Percentiles rank a stretch among this genome's conserved stretches.
phyloP scores from a whole-genome alignment of 1,140 invertebrate species.

The Anagrus nilaparvatae region DNA sequence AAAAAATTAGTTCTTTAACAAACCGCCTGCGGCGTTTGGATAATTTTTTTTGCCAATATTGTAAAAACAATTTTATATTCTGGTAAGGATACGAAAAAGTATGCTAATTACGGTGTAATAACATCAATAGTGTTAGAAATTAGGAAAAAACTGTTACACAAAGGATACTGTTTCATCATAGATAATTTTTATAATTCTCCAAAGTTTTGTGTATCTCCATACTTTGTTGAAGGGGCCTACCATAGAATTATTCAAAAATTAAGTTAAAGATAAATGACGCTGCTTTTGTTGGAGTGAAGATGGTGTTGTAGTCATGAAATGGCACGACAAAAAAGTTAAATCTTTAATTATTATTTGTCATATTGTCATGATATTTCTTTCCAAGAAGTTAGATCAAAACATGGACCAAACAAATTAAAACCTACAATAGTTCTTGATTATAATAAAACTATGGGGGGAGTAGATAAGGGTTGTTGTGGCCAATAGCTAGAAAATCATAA shows the following conservation, averaged over 20 bases:
- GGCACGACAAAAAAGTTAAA: neutral
- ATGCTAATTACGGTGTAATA: neutral
- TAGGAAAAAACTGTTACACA: neutral
- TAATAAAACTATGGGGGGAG: too few relatives aligned
- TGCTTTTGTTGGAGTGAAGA: neutral
- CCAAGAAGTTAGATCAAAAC: neutral
- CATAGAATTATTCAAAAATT: too few relatives aligned
- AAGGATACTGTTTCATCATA: neutral
- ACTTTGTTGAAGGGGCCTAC: neutral
- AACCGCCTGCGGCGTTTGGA: too few relatives aligned
- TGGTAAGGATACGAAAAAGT: neutral
- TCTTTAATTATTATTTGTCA: neutral
- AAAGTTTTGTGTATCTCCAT: neutral
- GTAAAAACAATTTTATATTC: neutral
- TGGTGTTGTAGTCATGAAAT: neutral
- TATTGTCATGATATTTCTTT: conserved; percentile 1
- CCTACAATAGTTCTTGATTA: too few relatives aligned
- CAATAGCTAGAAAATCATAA: too few relatives aligned
- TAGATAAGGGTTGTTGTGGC: too few relatives aligned
- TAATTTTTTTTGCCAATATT: too few relatives aligned
- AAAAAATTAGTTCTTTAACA: too few relatives aligned
- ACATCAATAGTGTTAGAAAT: neutral
- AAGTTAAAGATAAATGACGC: neutral
- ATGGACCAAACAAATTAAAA: too few relatives aligned
- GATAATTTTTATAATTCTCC: conserved; percentile 1